Evolutionary conservation across 2,113 vertebrate genomes (phyloP).

Genomic region (Tylochromis polylepis): DNA sequence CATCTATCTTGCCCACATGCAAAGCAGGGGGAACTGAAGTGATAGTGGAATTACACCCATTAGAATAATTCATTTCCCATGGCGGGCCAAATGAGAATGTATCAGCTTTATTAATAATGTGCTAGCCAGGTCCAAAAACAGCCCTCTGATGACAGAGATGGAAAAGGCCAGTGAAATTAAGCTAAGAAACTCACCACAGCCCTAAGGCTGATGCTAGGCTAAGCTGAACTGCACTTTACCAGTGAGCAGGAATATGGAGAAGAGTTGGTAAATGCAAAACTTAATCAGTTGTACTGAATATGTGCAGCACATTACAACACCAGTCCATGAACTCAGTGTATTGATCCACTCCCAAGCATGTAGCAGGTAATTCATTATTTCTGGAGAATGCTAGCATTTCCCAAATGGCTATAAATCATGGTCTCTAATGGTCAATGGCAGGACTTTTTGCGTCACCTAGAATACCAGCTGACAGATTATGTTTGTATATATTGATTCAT

Average conservation of each 20-base stretch:
- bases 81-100: constrained; percentile 51
- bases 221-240: not conserved
- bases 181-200: constrained; percentile 18
- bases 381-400: constrained; percentile 1
- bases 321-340: constrained; percentile 18
- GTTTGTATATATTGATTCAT: constrained; percentile 10
- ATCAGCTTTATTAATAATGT: constrained; percentile 65
- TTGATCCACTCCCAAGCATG: constrained; percentile 22
- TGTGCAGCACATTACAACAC: not conserved
- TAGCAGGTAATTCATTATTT: constrained; percentile 48
- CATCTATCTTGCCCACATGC: constrained; percentile 46
- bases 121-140: constrained; percentile 59
- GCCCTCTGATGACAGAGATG: constrained; percentile 59
- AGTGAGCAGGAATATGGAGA: not conserved
- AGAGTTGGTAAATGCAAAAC: not conserved
- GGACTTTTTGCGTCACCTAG: not conserved
- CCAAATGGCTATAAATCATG: constrained; percentile 48
- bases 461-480: constrained; percentile 5
- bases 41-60: constrained; percentile 57
- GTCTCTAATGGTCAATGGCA: constrained; percentile 12
- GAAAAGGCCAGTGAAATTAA: constrained; percentile 46
- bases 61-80: constrained; percentile 63
- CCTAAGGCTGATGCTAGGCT: not conserved
- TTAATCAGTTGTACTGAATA: not conserved
- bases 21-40: constrained; percentile 30